A percentile compares a stretch with the other conserved stretches of the same genome.
phyloP scores from a whole-genome alignment of 2,113 vertebrate species.

The Urocolius indicus region DNA sequence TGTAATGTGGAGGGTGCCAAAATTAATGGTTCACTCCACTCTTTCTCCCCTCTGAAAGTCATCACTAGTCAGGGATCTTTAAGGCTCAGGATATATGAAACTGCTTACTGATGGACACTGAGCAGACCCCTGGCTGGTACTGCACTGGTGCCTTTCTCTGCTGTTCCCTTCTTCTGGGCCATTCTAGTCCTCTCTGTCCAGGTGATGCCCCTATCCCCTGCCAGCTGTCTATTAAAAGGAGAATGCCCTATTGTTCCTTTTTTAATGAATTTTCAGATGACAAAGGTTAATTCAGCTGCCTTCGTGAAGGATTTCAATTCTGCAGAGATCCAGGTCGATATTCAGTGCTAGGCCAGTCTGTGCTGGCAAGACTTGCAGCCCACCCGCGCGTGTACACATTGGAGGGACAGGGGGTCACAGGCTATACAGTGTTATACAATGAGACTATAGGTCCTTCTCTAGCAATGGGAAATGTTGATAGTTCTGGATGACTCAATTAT shows the following conservation, averaged over 20 bases:
- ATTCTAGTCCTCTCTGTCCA: background rate
- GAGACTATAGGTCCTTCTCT: background rate
- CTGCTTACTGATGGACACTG: background rate
- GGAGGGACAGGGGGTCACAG: background rate
- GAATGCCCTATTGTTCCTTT: background rate
- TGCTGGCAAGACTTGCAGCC: background rate
- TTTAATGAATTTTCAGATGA: background rate
- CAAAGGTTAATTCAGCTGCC: background rate
- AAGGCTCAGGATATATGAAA: background rate
- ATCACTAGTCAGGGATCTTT: background rate
- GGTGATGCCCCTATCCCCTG: background rate
- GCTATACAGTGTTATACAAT: background rate
- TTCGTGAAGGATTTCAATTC: background rate
- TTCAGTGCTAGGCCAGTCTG: background rate
- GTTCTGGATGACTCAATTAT: constrained; percentile 2
- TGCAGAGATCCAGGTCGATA: background rate
- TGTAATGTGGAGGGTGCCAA: background rate
- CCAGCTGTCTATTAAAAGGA: background rate
- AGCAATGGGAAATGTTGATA: background rate
- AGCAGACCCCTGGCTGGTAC: background rate
- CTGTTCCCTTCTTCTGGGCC: background rate
- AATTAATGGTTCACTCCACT: background rate
- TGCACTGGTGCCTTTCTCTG: background rate
- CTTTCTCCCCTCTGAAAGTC: background rate
- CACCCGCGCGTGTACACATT: background rate